A percentile compares a stretch with the other conserved stretches of the same genome.
Evolutionary conservation across 2,797 vertebrate genomes (phyloP).

Genomic region (Gouania willdenowi): DNA sequence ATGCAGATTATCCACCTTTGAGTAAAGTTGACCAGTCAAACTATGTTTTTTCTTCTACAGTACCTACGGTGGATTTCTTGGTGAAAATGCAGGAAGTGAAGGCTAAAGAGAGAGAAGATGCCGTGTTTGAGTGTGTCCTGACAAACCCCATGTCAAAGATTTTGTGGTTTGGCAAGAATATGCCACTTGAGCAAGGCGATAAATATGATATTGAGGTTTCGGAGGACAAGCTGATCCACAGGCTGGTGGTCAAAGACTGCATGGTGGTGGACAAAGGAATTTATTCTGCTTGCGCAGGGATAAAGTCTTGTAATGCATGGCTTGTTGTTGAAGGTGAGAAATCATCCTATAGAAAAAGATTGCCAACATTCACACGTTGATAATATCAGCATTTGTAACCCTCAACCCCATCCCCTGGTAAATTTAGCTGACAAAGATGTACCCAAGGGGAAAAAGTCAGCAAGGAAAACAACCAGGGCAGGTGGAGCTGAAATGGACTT

Average conservation of each 20-base stretch:
- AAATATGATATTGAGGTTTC: slow-evolving; percentile 77
- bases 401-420: too few relatives aligned
- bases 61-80: slow-evolving; percentile 69
- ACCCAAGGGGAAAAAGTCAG: slow-evolving; percentile 60
- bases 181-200: slow-evolving; percentile 58
- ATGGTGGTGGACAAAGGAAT: slow-evolving; percentile 77
- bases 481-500: slow-evolving; percentile 63
- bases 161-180: slow-evolving; percentile 78
- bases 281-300: slow-evolving; percentile 75
- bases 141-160: slow-evolving; percentile 72
- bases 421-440: slow-evolving; percentile 59
- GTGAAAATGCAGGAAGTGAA: slow-evolving; percentile 70
- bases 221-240: slow-evolving; percentile 81
- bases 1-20: too few relatives aligned
- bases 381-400: too few relatives aligned
- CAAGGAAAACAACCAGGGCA: slow-evolving; percentile 63
- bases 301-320: slow-evolving; percentile 81
- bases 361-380: too few relatives aligned
- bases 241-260: slow-evolving; percentile 75
- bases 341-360: neutral
- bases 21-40: neutral
- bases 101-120: slow-evolving; percentile 71
- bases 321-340: slow-evolving; percentile 83
- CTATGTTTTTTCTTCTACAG: slow-evolving; percentile 27
- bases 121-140: slow-evolving; percentile 76